Base-by-base conservation (phyloP, 2,797 vertebrate genomes). In the Tangara arthus region DNA sequence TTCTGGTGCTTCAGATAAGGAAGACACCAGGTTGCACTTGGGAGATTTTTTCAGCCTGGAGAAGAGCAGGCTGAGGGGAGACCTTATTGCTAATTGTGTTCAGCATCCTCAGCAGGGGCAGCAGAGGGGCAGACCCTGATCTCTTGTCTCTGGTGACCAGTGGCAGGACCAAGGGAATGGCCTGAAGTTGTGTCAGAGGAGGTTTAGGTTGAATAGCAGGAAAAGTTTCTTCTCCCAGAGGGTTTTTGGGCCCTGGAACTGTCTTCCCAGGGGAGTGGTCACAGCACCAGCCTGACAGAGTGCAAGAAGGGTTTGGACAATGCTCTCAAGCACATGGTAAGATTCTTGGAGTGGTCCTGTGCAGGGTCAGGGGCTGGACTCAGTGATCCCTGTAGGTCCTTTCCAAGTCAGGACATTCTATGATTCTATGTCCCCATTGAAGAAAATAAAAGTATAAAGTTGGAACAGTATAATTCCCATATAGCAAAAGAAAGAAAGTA, bases 21-120 rank as follows among this genome's bases (percentile, higher is more conserved):
- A 89, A 59, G 26, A 12, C 20, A 75, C 2, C 12, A 11, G 0
- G 0, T 10, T 69, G 34, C 6, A 20, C 27, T 5, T 11, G n/a
- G 35, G n/a, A 93, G 15, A 22, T 71, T 16, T 32, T 18, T 66
- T 72, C 53, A 42, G 26, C 27, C 63, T 53, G 59, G 26, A 46
- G n/a, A 76, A 26, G 32, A 59, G 65, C 46, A 65, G 59, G 11
- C 34, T 53, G 19, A 28, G 30, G 6, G 6, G 22, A 64, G 24
- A 32, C 19, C 11, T 35, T 4, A 3, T 21, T 20, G 11, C 19
- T 59, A 2, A 27, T 37, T 47, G 52, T 21, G 2, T 35, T 41
- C 46, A 78, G 9, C 18, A 35, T 34, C 30, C 15, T 53, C 24
- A 10, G 0, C 9, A 52, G 12, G n/a, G 15, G 42, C 17, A 57